Percentiles rank a stretch among this genome's conserved stretches.
phyloP scores from a whole-genome alignment of 1,140 invertebrate genomes.

The Gonioctena quinquepunctata region DNA sequence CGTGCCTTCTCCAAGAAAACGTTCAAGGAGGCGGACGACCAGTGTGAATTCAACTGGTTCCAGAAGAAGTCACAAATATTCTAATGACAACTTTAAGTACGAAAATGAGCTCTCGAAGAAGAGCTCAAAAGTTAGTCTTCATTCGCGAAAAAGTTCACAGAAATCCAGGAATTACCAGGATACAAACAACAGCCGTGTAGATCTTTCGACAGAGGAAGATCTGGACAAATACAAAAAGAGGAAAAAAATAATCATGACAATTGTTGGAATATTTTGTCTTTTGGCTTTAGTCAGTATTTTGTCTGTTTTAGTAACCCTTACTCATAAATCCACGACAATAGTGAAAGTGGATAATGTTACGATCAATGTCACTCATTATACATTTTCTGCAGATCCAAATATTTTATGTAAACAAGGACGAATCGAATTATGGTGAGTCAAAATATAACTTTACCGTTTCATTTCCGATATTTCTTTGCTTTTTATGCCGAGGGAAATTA shows the following conservation, averaged over 20 bases:
- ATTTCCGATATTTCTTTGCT: too few relatives aligned
- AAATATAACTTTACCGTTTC: neutral
- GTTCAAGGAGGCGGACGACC: neutral
- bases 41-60: neutral
- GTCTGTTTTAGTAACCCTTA: conserved; percentile 72
- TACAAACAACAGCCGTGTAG: neutral
- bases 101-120: neutral
- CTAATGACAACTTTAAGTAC: neutral
- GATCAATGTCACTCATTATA: conserved; percentile 65
- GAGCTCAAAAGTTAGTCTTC: neutral
- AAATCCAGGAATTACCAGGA: neutral
- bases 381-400: conserved; percentile 61
- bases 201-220: neutral
- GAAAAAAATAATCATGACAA: conserved; percentile 24
- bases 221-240: conserved; percentile 9
- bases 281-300: conserved; percentile 55
- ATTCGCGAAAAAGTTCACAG: neutral
- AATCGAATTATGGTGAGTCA: neutral
- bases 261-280: conserved; percentile 23
- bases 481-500: too few relatives aligned
- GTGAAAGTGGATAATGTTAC: conserved; percentile 58
- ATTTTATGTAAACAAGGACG: neutral
- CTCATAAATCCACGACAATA: conserved; percentile 60
- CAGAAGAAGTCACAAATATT: neutral
- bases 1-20: neutral